Percentiles rank a stretch among this genome's conserved stretches.
These are phyloP conservation scores for Ethmia dodecea DNA, from an alignment of 2,888 invertebrate genomes.

Conservation along the genomic window DNA sequence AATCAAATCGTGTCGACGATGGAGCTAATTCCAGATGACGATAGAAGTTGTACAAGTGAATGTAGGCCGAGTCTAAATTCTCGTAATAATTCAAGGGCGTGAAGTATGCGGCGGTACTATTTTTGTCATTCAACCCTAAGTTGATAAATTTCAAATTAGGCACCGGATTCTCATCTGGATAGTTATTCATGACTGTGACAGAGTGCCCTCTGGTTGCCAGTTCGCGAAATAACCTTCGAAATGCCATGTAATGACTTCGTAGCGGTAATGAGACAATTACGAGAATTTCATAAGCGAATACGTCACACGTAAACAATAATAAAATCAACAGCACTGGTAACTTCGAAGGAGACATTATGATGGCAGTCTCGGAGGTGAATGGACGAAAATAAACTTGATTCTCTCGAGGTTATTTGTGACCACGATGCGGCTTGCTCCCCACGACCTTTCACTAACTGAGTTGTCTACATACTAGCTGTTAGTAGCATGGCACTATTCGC, in stretches of 20 bases:
- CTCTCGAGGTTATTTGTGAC: no score
- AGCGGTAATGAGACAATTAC: conserved; percentile 76
- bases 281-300: conserved; percentile 60
- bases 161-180: conserved; percentile 55
- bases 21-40: conserved; percentile 23
- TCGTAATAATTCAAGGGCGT: conserved; percentile 23
- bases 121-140: conserved; percentile 32
- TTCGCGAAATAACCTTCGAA: conserved; percentile 74
- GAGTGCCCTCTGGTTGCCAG: conserved; percentile 78
- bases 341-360: no score
- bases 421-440: no score
- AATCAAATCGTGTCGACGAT: conserved; percentile 25
- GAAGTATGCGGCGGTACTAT: conserved; percentile 7
- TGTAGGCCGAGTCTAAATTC: conserved; percentile 15
- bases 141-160: conserved; percentile 75
- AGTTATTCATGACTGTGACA: conserved; percentile 80
- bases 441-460: no score
- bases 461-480: no score
- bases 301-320: no score
- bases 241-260: conserved; percentile 81
- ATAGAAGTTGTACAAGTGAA: conserved; percentile 26
- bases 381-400: not conserved
- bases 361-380: not conserved
- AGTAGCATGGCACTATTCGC: no score
- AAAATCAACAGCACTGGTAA: no score